Evolutionary conservation across 53 echinoderm and acorn worm genomes (phyloP).

Genomic region (Stichopus horrens): DNA sequence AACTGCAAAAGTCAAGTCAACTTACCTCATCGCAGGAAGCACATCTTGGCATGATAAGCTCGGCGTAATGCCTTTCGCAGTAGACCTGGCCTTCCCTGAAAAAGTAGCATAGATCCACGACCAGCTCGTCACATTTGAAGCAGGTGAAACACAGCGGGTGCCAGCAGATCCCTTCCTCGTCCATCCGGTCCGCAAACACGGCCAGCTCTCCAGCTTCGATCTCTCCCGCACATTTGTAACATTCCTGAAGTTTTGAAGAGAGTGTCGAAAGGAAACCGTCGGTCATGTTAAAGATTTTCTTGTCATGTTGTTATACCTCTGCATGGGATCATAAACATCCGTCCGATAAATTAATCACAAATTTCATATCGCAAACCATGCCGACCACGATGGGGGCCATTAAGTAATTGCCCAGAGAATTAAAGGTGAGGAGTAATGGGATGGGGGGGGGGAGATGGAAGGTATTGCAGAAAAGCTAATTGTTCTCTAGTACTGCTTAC

Average conservation of each 20-base stretch:
- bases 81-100: slow-evolving; percentile 89
- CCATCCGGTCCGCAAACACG: slow-evolving; percentile 84
- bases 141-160: slow-evolving; percentile 96
- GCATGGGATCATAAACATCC: background rate
- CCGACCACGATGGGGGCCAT: background rate
- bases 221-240: slow-evolving; percentile 93
- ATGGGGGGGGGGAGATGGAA: too few species aligned
- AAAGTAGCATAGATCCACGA: slow-evolving; percentile 92
- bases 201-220: slow-evolving; percentile 92
- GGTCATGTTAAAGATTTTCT: slow-evolving; percentile 51
- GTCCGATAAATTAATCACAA: background rate
- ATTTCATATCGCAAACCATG: background rate
- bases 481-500: too few species aligned
- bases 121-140: slow-evolving; percentile 79
- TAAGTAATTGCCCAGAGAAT: too few species aligned
- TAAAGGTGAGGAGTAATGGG: too few species aligned
- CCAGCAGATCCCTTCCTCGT: slow-evolving; percentile 85
- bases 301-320: slow-evolving; percentile 85
- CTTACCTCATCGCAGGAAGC: slow-evolving; percentile 96
- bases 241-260: slow-evolving; percentile 57
- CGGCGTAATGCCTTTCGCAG: slow-evolving; percentile 98
- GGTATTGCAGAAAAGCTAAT: too few species aligned
- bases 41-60: slow-evolving; percentile 89
- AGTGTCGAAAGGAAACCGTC: background rate
- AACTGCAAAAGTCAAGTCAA: background rate